Evolutionary conservation across 2,888 invertebrate genomes (phyloP), one percentile per base, ranked within the genome.

Genomic region (Eucera pruinosa): DNA sequence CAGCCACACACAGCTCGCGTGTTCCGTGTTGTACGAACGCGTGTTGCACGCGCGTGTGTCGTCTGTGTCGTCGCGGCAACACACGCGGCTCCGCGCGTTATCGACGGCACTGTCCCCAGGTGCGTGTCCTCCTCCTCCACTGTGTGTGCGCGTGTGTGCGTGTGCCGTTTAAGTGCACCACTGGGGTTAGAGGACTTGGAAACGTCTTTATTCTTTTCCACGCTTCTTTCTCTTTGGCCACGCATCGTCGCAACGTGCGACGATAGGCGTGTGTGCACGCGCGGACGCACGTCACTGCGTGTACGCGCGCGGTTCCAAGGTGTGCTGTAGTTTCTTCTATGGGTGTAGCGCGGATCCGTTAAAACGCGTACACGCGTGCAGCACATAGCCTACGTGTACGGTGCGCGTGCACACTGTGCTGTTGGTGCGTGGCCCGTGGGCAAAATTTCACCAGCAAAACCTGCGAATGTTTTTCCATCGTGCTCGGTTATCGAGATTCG

Each of bases 211-310:
- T n/a, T n/a, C n/a, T 48, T 78, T 72, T 79, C 54, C 76, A 76
- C 72, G 82, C 48, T 62, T 78, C 55, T n/a, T n/a, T n/a, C n/a
- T n/a, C n/a, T n/a, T n/a, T n/a, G n/a, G n/a, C n/a, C n/a, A n/a
- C n/a, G n/a, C n/a, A n/a, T n/a, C n/a, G n/a, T 71, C 82, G 74
- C 74, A 73, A 80, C 65, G 73, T 68, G 72, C 75, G 75, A 80
- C 73, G 71, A 76, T 67, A 82, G 75, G 80, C 73, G 78, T 80
- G 78, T 80, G 71, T 81, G 61, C 75, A 74, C 75, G 50, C 68
- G 62, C 70, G 55, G 61, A 39, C 68, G 60, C 41, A 67, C 41
- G 72, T 66, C 61, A 71, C 43, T 68, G 23, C 55, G 48, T 48
- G 65, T 25, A 33, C 58, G 23, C 48, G 33, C 60, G 23, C 48